These are phyloP conservation scores for Drosophila baimaii DNA, from an alignment of 1,140 invertebrate genomes.

Conservation along the genomic window DNA sequence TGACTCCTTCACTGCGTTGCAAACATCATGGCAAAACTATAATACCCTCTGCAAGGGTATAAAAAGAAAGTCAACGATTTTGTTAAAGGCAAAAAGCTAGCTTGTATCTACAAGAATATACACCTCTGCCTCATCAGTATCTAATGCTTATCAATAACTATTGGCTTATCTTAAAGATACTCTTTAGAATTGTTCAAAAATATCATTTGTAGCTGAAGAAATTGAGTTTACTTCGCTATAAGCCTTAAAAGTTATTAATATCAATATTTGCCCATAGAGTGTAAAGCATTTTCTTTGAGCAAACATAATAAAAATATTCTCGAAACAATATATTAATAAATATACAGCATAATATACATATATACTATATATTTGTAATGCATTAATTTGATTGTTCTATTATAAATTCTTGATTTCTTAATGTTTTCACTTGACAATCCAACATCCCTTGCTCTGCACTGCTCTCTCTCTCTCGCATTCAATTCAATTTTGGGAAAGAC, in stretches of 20 bases:
- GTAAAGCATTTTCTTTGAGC: too few relatives aligned
- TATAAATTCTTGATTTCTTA: background rate
- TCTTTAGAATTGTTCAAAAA: too few relatives aligned
- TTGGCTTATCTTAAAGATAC: too few relatives aligned
- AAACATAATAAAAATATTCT: background rate
- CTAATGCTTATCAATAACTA: too few relatives aligned
- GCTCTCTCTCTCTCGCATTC: constrained; percentile 27
- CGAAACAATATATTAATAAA: background rate
- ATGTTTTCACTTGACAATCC: background rate
- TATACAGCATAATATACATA: background rate
- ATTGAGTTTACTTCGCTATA: background rate
- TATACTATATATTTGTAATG: background rate
- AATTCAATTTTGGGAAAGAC: constrained; percentile 55
- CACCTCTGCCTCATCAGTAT: too few relatives aligned
- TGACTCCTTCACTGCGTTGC: too few relatives aligned
- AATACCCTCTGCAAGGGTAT: too few relatives aligned
- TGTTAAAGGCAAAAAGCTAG: background rate
- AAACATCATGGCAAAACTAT: too few relatives aligned
- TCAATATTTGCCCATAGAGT: background rate
- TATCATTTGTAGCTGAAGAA: too few relatives aligned
- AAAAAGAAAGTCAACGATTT: too few relatives aligned
- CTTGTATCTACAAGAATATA: background rate
- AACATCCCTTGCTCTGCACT: background rate
- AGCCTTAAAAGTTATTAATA: background rate
- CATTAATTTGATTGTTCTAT: background rate